phyloP scores from a whole-genome alignment of 2,888 invertebrate species.

The Nomada lathburiana region DNA sequence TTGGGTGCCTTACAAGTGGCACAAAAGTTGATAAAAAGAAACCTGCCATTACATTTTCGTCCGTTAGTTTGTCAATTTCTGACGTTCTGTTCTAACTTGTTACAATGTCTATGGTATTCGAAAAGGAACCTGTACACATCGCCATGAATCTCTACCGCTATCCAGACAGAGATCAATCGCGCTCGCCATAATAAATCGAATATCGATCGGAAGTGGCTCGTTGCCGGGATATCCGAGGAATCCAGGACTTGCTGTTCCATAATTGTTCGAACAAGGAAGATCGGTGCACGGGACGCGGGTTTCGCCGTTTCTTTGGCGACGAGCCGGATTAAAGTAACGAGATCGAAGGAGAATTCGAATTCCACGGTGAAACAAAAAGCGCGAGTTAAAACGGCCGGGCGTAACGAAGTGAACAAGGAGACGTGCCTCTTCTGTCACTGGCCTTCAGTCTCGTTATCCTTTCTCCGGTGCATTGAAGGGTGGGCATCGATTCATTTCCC shows the following conservation, averaged over 20 bases:
- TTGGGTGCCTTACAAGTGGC: too few relatives aligned
- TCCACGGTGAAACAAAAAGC: slow-evolving; percentile 58
- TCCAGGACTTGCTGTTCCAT: slow-evolving; percentile 53
- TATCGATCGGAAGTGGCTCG: slow-evolving; percentile 41
- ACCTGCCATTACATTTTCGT: too few relatives aligned
- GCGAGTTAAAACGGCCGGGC: slow-evolving; percentile 62
- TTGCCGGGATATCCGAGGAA: slow-evolving; percentile 45
- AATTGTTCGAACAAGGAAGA: slow-evolving; percentile 68
- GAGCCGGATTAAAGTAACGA: slow-evolving; percentile 60
- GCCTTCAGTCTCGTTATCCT: slow-evolving; percentile 63
- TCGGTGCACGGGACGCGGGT: slow-evolving; percentile 46
- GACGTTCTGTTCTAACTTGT: too few relatives aligned
- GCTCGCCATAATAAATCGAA: slow-evolving; percentile 52
- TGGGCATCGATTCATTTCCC: slow-evolving; percentile 57
- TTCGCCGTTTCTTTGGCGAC: slow-evolving; percentile 29
- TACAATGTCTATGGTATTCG: too few relatives aligned
- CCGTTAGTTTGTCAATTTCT: too few relatives aligned
- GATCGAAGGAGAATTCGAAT: slow-evolving; percentile 49
- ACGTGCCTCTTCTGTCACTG: slow-evolving; percentile 31
- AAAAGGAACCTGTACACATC: neutral
- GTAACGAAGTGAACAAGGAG: slow-evolving; percentile 58
- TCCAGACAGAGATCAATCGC: slow-evolving; percentile 19
- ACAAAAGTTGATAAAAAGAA: too few relatives aligned
- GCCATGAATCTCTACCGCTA: neutral
- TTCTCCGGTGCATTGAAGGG: slow-evolving; percentile 18